Evolutionary conservation across 2,888 invertebrate genomes (phyloP).

Genomic region (Leptinotarsa tumamoca): DNA sequence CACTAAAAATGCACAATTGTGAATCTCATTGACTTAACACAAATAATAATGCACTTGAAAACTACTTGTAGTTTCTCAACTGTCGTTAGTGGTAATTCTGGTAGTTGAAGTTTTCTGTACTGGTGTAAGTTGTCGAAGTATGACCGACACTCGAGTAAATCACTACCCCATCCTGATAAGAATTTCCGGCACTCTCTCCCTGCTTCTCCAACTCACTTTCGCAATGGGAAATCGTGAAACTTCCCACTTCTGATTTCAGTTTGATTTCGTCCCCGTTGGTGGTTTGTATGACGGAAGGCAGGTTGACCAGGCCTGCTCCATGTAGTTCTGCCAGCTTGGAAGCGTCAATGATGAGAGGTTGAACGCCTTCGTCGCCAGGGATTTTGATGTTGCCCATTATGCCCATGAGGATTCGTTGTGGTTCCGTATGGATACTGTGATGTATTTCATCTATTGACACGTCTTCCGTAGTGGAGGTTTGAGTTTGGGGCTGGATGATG

Average conservation of each 20-base stretch:
- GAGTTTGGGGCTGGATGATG: slow-evolving; percentile 25
- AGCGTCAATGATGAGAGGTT: slow-evolving; percentile 57
- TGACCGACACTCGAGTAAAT: slow-evolving; percentile 46
- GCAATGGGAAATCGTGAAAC: slow-evolving; percentile 48
- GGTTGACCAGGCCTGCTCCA: slow-evolving; percentile 48
- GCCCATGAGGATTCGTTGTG: slow-evolving; percentile 53
- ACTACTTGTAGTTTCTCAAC: not conserved
- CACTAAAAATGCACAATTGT: not conserved
- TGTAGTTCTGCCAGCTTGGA: slow-evolving; percentile 58
- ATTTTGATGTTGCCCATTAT: slow-evolving; percentile 57
- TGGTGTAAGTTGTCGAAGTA: slow-evolving; percentile 46
- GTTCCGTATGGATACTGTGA: slow-evolving; percentile 43
- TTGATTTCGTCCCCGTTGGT: slow-evolving; percentile 54
- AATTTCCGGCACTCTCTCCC: slow-evolving; percentile 35
- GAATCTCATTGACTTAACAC: not conserved
- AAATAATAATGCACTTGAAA: not conserved
- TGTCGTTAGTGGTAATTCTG: slow-evolving; percentile 43
- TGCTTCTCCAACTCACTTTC: slow-evolving; percentile 47
- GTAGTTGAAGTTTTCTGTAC: slow-evolving; percentile 45
- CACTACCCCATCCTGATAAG: slow-evolving; percentile 44
- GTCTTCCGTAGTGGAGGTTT: slow-evolving; percentile 29
- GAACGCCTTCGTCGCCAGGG: slow-evolving; percentile 33
- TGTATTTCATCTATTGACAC: slow-evolving; percentile 30
- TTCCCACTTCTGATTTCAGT: slow-evolving; percentile 52
- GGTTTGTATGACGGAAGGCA: slow-evolving; percentile 53